These are phyloP conservation scores for Atherinosoma microstoma DNA, from an alignment of 2,797 vertebrate genomes.

Conservation along the genomic window DNA sequence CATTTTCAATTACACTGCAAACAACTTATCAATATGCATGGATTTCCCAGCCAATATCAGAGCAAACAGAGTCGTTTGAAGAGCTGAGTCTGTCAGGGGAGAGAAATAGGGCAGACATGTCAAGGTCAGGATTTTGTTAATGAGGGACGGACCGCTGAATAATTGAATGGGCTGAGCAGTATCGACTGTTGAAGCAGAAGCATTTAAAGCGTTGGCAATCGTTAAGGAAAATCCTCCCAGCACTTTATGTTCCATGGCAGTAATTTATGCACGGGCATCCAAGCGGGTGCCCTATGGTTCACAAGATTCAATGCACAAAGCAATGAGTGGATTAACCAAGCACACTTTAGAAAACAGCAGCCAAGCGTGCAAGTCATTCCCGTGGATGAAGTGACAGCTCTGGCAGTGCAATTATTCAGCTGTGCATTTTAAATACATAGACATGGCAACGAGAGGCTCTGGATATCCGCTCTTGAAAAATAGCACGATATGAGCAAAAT, in stretches of 20 bases:
- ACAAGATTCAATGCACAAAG: constrained; percentile 82
- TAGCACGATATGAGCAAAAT: constrained; percentile 53
- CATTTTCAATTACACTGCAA: constrained; percentile 96
- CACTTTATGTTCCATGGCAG: constrained; percentile 85
- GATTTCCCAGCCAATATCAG: constrained; percentile 87
- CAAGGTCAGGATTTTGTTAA: constrained; percentile 93
- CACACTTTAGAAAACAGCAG: constrained; percentile 80
- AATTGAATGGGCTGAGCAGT: constrained; percentile 86
- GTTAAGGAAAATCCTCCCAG: constrained; percentile 86
- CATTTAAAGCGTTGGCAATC: constrained; percentile 86
- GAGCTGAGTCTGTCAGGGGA: constrained; percentile 82
- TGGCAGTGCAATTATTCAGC: constrained; percentile 78
- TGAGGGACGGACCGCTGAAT: constrained; percentile 85
- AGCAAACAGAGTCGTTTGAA: constrained; percentile 83
- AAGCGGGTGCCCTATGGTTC: constrained; percentile 81
- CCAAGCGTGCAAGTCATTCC: constrained; percentile 84
- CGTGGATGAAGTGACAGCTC: constrained; percentile 77
- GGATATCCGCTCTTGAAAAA: constrained; percentile 56
- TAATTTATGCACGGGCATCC: constrained; percentile 86
- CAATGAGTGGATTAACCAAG: constrained; percentile 85
- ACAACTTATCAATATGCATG: constrained; percentile 96
- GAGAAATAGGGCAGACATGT: constrained; percentile 85
- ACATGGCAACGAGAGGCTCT: constrained; percentile 48
- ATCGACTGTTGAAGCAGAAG: constrained; percentile 85
- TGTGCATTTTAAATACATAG: constrained; percentile 75